Percentiles rank a stretch among this genome's conserved stretches.
phyloP scores from a whole-genome alignment of 2,888 invertebrate genomes.

The Reticulitermes lucifugus region DNA sequence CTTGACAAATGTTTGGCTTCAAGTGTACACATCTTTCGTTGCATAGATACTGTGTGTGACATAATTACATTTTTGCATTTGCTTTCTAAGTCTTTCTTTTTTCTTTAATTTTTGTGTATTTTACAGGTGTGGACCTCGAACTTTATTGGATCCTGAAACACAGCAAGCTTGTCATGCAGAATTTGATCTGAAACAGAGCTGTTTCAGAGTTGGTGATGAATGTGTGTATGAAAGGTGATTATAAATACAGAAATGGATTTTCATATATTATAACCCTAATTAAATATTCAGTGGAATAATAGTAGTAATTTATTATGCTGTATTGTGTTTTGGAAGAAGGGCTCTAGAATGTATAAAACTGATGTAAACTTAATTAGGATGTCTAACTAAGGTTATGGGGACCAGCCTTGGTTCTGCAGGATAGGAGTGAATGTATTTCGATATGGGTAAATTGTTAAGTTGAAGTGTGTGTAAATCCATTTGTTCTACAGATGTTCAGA shows the following conservation, averaged over 20 bases:
- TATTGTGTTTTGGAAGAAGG: too few species aligned
- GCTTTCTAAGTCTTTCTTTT: conserved; percentile 55
- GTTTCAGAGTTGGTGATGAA: conserved; percentile 76
- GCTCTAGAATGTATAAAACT: too few species aligned
- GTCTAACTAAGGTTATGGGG: too few species aligned
- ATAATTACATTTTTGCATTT: conserved; percentile 39
- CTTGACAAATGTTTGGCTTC: too few species aligned
- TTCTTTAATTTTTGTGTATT: conserved; percentile 41
- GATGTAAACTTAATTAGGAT: too few species aligned
- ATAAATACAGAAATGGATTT: not conserved
- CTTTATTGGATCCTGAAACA: conserved; percentile 60
- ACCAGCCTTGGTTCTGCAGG: not conserved
- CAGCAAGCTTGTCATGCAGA: conserved; percentile 68
- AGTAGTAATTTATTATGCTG: too few species aligned
- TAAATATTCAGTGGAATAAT: too few species aligned
- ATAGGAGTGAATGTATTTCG: not conserved
- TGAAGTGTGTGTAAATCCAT: not conserved
- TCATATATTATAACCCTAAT: too few species aligned
- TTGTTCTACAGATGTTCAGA: conserved; percentile 75
- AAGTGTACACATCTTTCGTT: too few species aligned
- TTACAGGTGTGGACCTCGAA: conserved; percentile 60
- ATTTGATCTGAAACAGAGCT: conserved; percentile 70
- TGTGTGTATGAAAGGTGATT: conserved; percentile 73
- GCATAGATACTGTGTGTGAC: too few species aligned
- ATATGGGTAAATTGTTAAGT: not conserved